Base-by-base conservation (phyloP, 2,888 invertebrate species). In the Luperina testacea region DNA sequence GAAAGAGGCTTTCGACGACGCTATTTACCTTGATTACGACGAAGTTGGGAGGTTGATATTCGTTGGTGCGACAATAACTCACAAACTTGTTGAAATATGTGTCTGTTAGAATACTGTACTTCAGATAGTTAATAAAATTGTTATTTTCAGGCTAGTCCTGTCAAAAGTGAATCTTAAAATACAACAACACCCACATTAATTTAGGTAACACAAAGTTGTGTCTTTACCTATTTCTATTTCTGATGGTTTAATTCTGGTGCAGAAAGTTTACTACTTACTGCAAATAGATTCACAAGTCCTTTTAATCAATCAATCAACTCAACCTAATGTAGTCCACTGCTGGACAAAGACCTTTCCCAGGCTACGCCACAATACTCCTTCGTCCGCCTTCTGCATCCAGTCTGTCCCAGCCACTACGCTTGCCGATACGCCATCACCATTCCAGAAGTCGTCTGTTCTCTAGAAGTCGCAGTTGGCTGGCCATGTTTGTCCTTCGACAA, bases 11-110 rank as follows among this genome's bases (percentile, higher is more conserved):
- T 57, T 65, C 27, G 61, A 75, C 38, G 38, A 81, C 20, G 69
- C 15, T 61, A 45, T 78, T 80, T 72, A 59, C 68, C 48, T 78
- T 78, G 42, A 57, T n/a, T n/a, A 6, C 48, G 57, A 1, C 27
- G 13, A 72, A 63, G 53, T 72, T 83, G 20, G 64, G 9, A 38
- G n/a, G 51, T n/a, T 68, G 68, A 57, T 76, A 77, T 59, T 59
- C 48, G 53, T 77, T 67, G 15, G 42, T 38, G 24, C 11, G 32
- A 24, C 9, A 77, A 65, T 61, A 53, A 75, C 38, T 75, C 17
- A 27, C 17, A 61, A 81, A 68, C 38, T 82, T 68, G 32, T 27
- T 27, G 67, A 68, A 53, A 53, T 53, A 24, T 6, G 9, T 63
- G 57, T 53, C 24, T 82, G 53, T 51, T 67, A 65, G 15, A 73